A percentile compares a stretch with the other conserved stretches of the same genome.
Conservation (phyloP, 1,140 invertebrate genomes). For the Adelges cooleyi region DNA sequence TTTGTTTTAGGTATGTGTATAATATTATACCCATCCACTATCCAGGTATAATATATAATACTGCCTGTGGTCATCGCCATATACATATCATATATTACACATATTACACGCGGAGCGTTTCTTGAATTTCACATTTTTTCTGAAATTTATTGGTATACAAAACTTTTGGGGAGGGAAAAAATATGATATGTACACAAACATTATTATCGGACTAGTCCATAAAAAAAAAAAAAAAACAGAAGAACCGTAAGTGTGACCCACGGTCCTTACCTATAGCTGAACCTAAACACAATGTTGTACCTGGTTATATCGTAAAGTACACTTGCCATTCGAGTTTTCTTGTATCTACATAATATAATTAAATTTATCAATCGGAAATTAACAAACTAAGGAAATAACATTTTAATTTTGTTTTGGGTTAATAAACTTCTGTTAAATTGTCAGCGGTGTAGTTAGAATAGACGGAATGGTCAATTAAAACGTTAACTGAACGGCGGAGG, state of each 20-base stretch:
- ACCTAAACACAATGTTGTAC: too few relatives aligned
- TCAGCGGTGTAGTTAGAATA: too few relatives aligned
- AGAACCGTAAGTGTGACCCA: background rate
- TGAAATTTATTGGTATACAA: conserved; percentile 12
- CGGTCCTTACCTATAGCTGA: background rate
- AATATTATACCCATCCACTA: background rate
- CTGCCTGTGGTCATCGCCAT: too few relatives aligned
- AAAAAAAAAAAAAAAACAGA: background rate
- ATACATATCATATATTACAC: too few relatives aligned
- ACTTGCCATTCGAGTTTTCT: background rate
- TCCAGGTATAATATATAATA: too few relatives aligned
- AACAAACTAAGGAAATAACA: too few relatives aligned
- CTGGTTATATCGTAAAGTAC: background rate
- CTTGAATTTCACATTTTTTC: background rate
- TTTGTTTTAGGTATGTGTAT: background rate
- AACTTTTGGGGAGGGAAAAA: background rate
- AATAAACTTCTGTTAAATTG: too few relatives aligned
- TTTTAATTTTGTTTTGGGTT: too few relatives aligned
- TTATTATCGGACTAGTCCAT: background rate
- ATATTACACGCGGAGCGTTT: too few relatives aligned
- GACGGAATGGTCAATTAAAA: too few relatives aligned
- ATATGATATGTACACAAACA: background rate
- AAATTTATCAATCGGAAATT: background rate
- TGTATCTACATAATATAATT: background rate
- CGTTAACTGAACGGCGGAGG: too few relatives aligned